These are phyloP conservation scores for Homarus americanus DNA, from an alignment of 1,140 invertebrate genomes.

Conservation along the genomic window DNA sequence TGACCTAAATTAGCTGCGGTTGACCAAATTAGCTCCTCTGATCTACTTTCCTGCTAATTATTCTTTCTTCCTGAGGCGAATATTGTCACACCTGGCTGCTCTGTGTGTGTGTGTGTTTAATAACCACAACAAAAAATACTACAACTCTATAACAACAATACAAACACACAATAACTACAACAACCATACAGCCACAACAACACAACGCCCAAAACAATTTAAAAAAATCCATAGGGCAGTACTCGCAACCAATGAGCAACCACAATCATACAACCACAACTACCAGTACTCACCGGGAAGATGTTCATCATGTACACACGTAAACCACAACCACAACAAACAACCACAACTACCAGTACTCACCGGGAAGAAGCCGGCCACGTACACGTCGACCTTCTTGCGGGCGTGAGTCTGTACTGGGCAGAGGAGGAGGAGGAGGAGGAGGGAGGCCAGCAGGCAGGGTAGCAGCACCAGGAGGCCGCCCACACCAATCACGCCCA, in stretches of 20 bases:
- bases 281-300: slow-evolving; percentile 2
- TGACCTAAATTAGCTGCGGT: too few relatives aligned
- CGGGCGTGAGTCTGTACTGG: not conserved
- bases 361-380: slow-evolving; percentile 5
- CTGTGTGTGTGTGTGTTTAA: too few relatives aligned
- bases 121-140: too few relatives aligned
- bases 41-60: too few relatives aligned
- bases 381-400: not conserved
- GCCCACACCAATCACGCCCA: not conserved
- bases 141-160: too few relatives aligned
- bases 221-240: not conserved
- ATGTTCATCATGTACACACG: not conserved
- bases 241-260: not conserved
- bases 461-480: not conserved
- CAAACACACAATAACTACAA: not conserved
- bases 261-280: not conserved
- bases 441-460: not conserved
- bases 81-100: too few relatives aligned
- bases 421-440: not conserved
- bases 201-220: not conserved
- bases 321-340: not conserved
- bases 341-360: not conserved
- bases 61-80: too few relatives aligned
- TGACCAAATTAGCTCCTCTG: too few relatives aligned
- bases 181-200: not conserved